These are phyloP conservation scores for Syritta pipiens DNA, from an alignment of 2,888 invertebrate genomes.

Conservation along the genomic window DNA sequence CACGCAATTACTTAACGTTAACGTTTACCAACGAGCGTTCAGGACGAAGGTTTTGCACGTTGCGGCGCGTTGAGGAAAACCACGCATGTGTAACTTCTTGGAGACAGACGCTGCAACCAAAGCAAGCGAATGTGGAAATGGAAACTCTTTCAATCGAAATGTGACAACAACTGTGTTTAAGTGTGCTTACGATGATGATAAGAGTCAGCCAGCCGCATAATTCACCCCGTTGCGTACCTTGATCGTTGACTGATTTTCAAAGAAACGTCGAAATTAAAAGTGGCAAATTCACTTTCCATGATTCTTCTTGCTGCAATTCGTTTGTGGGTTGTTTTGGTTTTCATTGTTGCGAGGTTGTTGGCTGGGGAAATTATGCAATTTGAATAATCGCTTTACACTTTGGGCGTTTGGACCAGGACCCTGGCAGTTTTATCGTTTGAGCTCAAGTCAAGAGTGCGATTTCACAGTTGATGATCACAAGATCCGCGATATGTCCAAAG, in stretches of 20 bases:
- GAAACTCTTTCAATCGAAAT: conserved; percentile 38
- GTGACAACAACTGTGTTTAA: conserved; percentile 18
- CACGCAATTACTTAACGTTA: conserved; percentile 65
- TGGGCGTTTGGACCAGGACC: too few species aligned
- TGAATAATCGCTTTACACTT: too few species aligned
- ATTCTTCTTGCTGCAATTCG: conserved; percentile 15
- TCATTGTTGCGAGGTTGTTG: conserved; percentile 11
- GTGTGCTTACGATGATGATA: conserved; percentile 30
- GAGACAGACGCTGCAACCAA: too few species aligned
- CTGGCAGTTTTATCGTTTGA: too few species aligned
- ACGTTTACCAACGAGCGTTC: too few species aligned
- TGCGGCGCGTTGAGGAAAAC: conserved; percentile 26
- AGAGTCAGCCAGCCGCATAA: conserved; percentile 54
- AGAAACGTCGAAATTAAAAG: conserved; percentile 56
- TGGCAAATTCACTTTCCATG: conserved; percentile 65
- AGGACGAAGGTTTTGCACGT: too few species aligned
- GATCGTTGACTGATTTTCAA: conserved; percentile 50
- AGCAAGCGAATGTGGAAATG: conserved; percentile 63
- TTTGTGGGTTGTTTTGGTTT: conserved; percentile 7
- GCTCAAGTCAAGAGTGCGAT: too few species aligned
- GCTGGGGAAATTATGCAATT: too few species aligned
- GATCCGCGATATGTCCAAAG: too few species aligned
- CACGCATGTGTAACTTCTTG: conserved; percentile 58
- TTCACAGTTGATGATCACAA: too few species aligned
- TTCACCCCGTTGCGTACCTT: conserved; percentile 51